phyloP scores from a whole-genome alignment of 2,113 vertebrate genomes.

The Phrynosoma blainvillii region DNA sequence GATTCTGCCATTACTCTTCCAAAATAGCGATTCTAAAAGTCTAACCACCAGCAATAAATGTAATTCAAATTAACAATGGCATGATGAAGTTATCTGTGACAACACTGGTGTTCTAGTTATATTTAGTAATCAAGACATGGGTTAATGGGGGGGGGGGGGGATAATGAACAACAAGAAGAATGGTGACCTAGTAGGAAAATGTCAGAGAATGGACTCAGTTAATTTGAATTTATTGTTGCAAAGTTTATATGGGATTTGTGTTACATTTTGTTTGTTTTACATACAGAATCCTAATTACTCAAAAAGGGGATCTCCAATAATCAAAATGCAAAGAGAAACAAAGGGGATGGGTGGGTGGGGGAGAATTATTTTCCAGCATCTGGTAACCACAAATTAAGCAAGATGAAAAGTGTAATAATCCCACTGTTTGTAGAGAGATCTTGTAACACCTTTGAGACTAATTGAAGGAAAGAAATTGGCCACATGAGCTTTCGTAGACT shows the following conservation, averaged over 20 bases:
- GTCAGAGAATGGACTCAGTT: not conserved
- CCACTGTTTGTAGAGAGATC: no score
- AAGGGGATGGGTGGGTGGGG: not conserved
- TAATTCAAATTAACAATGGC: not conserved
- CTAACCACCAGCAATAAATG: rapidly evolving
- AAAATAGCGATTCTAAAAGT: not conserved
- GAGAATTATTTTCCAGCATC: not conserved
- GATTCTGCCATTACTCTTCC: not conserved
- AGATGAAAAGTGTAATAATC: not conserved
- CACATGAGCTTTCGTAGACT: no score
- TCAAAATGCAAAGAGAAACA: not conserved
- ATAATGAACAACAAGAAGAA: not conserved
- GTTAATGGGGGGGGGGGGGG: no score
- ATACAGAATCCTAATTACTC: not conserved
- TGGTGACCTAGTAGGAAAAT: rapidly evolving
- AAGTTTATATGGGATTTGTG: not conserved
- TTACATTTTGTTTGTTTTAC: not conserved
- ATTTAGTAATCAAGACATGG: not conserved
- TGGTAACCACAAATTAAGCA: not conserved
- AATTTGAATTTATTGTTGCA: not conserved
- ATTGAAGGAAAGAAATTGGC: no score
- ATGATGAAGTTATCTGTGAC: rapidly evolving
- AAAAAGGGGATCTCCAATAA: not conserved
- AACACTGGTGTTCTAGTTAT: not conserved
- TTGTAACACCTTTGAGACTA: no score